phyloP scores from a whole-genome alignment of 2,888 invertebrate genomes.

The Zeuzera pyrina region DNA sequence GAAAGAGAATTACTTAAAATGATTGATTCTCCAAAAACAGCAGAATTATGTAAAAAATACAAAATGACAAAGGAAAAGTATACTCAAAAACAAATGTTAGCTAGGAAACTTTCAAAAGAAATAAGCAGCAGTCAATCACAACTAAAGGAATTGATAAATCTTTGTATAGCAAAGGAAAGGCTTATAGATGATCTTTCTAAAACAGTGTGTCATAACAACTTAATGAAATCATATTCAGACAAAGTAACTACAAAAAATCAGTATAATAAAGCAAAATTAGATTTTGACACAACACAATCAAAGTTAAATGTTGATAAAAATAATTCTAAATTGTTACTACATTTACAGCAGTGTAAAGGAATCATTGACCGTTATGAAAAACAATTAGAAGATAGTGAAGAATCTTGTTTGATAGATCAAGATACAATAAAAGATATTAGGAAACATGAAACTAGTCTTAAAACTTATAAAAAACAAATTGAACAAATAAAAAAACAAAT shows the following conservation, averaged over 20 bases:
- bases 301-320: constrained; percentile 76
- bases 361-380: constrained; percentile 45
- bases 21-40: constrained; percentile 65
- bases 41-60: constrained; percentile 65
- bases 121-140: constrained; percentile 78
- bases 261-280: constrained; percentile 71
- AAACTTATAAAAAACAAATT: constrained; percentile 82
- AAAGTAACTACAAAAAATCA: constrained; percentile 76
- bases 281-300: constrained; percentile 68
- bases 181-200: constrained; percentile 78
- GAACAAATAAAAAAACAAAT: constrained; percentile 82
- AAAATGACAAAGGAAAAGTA: constrained; percentile 69
- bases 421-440: constrained; percentile 77
- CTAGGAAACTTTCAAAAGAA: constrained; percentile 68
- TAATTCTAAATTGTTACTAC: constrained; percentile 34
- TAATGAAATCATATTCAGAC: constrained; percentile 63
- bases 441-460: constrained; percentile 81
- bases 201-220: constrained; percentile 41
- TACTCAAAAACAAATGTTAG: constrained; percentile 60
- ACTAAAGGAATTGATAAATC: constrained; percentile 80
- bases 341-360: constrained; percentile 44
- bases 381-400: constrained; percentile 46
- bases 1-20: constrained; percentile 67
- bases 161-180: constrained; percentile 78
- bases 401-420: constrained; percentile 67